Evolutionary conservation across 2,113 vertebrate species (phyloP).

Genomic region (Mastomys natalensis): DNA sequence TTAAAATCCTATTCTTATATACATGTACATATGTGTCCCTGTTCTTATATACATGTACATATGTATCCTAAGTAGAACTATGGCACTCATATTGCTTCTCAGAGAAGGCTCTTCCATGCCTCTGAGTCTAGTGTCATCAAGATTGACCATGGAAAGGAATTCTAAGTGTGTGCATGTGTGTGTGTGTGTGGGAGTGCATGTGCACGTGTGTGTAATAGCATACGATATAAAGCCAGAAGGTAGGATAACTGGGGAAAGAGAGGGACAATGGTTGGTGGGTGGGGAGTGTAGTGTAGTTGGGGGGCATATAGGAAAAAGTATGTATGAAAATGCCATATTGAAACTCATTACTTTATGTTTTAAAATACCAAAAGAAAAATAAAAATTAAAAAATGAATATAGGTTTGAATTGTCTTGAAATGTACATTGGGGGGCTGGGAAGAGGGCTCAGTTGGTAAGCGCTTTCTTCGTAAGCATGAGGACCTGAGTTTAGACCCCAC

Average conservation of each 20-base stretch:
- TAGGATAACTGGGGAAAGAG: not conserved
- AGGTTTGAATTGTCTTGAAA: not conserved
- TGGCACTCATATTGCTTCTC: not conserved
- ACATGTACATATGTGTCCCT: not conserved
- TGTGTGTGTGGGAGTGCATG: not conserved
- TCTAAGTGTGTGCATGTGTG: not conserved
- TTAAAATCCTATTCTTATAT: not conserved
- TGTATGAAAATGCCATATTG: not conserved
- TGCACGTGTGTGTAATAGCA: not conserved
- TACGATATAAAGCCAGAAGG: not conserved
- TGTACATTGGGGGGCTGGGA: not conserved
- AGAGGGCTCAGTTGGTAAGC: no score
- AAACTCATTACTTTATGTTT: not conserved
- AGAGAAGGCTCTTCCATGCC: not conserved
- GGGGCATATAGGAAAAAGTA: not conserved
- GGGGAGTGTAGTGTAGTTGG: not conserved
- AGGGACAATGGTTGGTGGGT: no score
- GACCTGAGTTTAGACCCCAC: not conserved
- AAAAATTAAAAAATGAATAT: not conserved
- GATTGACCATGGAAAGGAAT: not conserved
- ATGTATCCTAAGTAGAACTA: not conserved
- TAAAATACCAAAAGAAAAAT: not conserved
- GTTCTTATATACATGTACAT: not conserved
- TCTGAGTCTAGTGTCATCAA: not conserved
- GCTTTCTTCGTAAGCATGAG: not conserved